These are phyloP conservation scores for Lithobates pipiens DNA, from an alignment of 2,797 vertebrate species.

Conservation along the genomic window DNA sequence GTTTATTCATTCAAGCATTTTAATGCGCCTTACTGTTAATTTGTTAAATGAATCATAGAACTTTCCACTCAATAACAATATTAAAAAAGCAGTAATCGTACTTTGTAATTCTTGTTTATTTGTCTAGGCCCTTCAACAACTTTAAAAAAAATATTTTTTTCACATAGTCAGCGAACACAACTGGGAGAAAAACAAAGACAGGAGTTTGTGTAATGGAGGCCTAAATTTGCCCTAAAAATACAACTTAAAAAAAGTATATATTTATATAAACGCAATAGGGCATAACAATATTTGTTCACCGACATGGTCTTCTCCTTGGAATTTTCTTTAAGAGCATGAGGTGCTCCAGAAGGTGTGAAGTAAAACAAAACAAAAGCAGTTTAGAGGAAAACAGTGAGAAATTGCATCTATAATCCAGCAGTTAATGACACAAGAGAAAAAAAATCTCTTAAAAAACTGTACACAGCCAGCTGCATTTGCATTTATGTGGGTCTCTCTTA, in stretches of 20 bases:
- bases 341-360: background rate
- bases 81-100: slow-evolving; percentile 6
- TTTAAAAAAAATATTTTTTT: slow-evolving; percentile 38
- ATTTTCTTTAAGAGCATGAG: slow-evolving; percentile 10
- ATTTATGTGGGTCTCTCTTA: slow-evolving; percentile 42
- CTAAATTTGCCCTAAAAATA: slow-evolving; percentile 27
- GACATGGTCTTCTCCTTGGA: slow-evolving; percentile 12
- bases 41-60: too few relatives aligned
- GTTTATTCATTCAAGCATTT: too few relatives aligned
- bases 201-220: slow-evolving; percentile 24
- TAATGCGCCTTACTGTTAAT: too few relatives aligned
- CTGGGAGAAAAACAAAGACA: background rate
- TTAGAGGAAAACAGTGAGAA: slow-evolving; percentile 20
- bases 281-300: slow-evolving; percentile 25
- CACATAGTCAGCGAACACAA: slow-evolving; percentile 4
- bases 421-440: slow-evolving; percentile 38
- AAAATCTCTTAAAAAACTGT: slow-evolving; percentile 37
- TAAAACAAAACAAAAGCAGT: slow-evolving; percentile 32
- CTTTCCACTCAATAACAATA: background rate
- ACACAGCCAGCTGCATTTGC: slow-evolving; percentile 60
- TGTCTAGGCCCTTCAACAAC: slow-evolving; percentile 54
- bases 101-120: slow-evolving; percentile 55
- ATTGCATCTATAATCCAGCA: slow-evolving; percentile 37
- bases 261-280: slow-evolving; percentile 35
- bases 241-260: slow-evolving; percentile 38